These are phyloP conservation scores for Drosophila watanabei DNA, from an alignment of 1,140 invertebrate species.

Conservation along the genomic window DNA sequence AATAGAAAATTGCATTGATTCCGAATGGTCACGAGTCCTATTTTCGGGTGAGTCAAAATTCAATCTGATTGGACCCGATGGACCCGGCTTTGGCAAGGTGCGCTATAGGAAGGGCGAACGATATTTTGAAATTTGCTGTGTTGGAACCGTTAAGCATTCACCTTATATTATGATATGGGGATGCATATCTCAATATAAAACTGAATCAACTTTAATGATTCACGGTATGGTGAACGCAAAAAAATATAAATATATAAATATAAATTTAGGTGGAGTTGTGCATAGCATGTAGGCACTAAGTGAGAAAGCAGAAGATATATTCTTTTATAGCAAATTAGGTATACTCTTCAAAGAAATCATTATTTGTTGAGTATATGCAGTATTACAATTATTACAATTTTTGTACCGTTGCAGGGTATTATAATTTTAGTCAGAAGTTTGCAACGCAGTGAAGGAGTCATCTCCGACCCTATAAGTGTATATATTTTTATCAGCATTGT, in stretches of 20 bases:
- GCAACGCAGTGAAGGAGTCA: no score
- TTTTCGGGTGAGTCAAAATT: constrained; percentile 25
- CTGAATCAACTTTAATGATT: not conserved
- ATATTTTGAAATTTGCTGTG: not conserved
- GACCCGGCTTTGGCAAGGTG: constrained; percentile 8
- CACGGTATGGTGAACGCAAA: not conserved
- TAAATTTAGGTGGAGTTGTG: not conserved
- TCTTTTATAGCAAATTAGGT: no score
- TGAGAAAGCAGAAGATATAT: not conserved
- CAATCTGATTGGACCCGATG: not conserved
- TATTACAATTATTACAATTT: no score
- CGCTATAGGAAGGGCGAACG: not conserved
- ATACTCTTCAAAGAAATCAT: no score
- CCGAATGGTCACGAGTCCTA: constrained; percentile 5
- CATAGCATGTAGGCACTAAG: not conserved
- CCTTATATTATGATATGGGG: not conserved
- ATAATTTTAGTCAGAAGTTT: no score
- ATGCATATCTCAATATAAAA: not conserved
- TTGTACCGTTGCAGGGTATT: no score
- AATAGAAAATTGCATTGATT: not conserved
- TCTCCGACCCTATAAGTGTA: no score
- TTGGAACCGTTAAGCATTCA: not conserved
- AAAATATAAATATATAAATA: not conserved
- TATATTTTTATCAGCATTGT: no score
- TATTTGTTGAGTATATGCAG: no score